Base-by-base conservation (phyloP, 2,113 vertebrate species). In the Ivindomyrus marchei region DNA sequence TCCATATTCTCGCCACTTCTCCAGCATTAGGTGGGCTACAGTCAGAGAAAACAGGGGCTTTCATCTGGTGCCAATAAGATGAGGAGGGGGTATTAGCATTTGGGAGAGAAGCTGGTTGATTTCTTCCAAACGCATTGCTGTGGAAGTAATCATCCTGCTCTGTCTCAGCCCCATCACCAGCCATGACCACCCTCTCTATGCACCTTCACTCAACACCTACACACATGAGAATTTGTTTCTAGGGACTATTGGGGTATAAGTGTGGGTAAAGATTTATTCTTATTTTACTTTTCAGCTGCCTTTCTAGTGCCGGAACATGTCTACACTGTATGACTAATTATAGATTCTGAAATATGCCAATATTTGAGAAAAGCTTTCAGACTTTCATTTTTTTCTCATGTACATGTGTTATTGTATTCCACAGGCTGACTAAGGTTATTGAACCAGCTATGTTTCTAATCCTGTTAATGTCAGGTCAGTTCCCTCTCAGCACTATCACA, bases 401-500 rank as follows among this genome's bases (percentile, higher is more conserved):
- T 86, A 13, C n/a, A 24, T 50, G n/a, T 85, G 17, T 46, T n/a
- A 85, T 47, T 46, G 42, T 46, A 24, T 85, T 85, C 39, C 24
- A 42, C 27, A 87, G 85, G 85, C 21, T 58, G n/a, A 56, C 52
- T 58, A 19, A 31, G 17, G 53, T 45, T 6, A 88, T 88, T 36
- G 0, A 42, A 42, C 17, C 19, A 27, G 58, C 50, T 62, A 19
- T 88, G 52, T 88, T 88, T 62, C 52, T 87, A 3, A 8, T 58
- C 87, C 87, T 88, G 53, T 36, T 88, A 3, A 58, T 88, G 31
- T 42, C 87, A 62, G 87, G 87, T 88, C 87, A 88, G 87, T 88
- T 27, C 17, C 39, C 4, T 21, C 87, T 88, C 15, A 42, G 39
- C 39, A 11, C 45, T 13, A n/a, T 9, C 39, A 53, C 3, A 19